Evolutionary conservation across 2,888 invertebrate genomes (phyloP).

Genomic region (Tetrapedia diversipes): DNA sequence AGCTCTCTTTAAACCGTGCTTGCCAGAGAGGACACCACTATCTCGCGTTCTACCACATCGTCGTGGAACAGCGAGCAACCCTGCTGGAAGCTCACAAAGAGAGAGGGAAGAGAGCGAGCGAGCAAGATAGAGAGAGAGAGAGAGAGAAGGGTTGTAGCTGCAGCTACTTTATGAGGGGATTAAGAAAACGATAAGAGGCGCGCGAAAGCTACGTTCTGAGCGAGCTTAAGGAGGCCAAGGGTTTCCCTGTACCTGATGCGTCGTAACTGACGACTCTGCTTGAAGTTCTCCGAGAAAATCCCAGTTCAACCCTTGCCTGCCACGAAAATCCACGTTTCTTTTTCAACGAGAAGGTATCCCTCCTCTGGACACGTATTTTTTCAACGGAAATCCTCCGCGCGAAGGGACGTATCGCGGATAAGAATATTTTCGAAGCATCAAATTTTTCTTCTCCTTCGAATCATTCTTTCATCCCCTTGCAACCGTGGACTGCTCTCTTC

Average conservation of each 20-base stretch:
- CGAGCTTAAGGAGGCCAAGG: conserved; percentile 69
- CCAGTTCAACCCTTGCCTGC: conserved; percentile 8
- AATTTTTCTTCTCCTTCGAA: too few relatives aligned
- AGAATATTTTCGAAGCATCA: too few relatives aligned
- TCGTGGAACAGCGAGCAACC: conserved; percentile 66
- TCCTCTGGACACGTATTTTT: background rate
- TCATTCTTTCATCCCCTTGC: background rate
- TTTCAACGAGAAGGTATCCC: background rate
- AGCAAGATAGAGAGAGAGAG: conserved; percentile 45
- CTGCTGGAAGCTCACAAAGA: conserved; percentile 60
- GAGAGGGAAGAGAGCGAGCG: conserved; percentile 47
- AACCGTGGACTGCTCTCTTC: background rate
- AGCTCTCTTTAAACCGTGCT: conserved; percentile 77
- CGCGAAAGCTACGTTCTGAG: conserved; percentile 73
- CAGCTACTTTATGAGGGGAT: conserved; percentile 77
- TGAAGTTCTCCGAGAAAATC: conserved; percentile 32
- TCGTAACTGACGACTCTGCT: conserved; percentile 54
- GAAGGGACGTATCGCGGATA: too few relatives aligned
- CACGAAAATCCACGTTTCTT: background rate
- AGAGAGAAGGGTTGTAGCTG: conserved; percentile 53
- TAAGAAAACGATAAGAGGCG: conserved; percentile 78
- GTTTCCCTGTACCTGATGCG: conserved; percentile 54
- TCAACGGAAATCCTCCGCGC: background rate
- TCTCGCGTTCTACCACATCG: conserved; percentile 74
- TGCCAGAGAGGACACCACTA: conserved; percentile 75